Percentiles rank a stretch among this genome's conserved stretches.
Conservation (phyloP, 2,797 vertebrate genomes). For the Crax fasciolata region DNA sequence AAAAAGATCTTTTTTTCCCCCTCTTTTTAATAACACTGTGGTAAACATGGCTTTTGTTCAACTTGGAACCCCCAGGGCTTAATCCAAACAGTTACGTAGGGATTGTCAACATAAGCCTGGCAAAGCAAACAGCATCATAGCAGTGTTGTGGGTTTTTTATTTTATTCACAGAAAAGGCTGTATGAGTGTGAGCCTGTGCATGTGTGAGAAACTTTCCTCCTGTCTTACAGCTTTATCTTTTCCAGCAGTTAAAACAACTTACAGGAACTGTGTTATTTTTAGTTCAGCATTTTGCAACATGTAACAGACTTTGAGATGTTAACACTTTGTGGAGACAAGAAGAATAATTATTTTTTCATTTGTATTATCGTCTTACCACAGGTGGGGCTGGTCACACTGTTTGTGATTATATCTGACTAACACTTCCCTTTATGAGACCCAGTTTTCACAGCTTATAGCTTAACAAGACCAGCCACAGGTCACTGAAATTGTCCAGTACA, state of each 20-base stretch:
- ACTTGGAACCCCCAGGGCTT: background rate
- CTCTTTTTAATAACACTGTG: background rate
- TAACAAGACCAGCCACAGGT: background rate
- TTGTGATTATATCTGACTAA: background rate
- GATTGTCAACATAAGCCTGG: background rate
- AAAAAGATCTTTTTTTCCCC: rapidly evolving
- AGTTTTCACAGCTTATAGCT: background rate
- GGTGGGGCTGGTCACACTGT: rapidly evolving
- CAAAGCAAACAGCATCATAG: background rate
- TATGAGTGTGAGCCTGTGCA: background rate
- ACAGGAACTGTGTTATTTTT: conserved; percentile 12
- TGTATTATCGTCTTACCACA: background rate
- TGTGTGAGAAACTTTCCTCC: background rate
- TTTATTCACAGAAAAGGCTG: background rate
- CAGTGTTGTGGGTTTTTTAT: background rate
- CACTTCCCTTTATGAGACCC: background rate
- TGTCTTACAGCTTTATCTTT: background rate
- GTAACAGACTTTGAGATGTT: background rate
- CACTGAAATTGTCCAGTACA: background rate
- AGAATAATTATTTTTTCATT: background rate
- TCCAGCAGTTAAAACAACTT: conserved; percentile 1
- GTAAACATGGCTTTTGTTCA: background rate
- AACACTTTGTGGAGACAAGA: background rate
- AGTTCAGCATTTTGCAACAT: background rate
- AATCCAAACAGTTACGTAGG: background rate